Base-by-base conservation (phyloP, 1,140 invertebrate genomes). In the Megalonaias nervosa region DNA sequence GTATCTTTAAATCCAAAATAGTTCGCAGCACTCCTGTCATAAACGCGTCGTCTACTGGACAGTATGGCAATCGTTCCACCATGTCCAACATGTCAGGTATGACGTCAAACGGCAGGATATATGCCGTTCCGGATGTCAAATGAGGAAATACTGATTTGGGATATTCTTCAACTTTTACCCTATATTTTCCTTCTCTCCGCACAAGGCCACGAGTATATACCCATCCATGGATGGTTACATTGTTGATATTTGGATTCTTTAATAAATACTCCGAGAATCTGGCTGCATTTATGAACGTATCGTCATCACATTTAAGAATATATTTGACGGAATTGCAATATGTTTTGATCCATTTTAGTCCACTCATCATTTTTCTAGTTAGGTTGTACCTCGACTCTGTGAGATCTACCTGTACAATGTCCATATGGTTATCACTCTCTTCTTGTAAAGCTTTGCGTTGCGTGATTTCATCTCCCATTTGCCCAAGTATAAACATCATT, bases 251-350 rank as follows among this genome's bases (percentile, higher is more conserved):
- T 19, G 26, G 17, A n/a, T 21, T 6, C 15, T 19, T 16, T 1
- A 21, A 21, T 69, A 69, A 57, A 21, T 69, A n/a, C 13, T 69
- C 21, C 0, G 58, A 12, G 1, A 69, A 48, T 17, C 56, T 55
- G 23, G 26, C 67, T 17, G 58, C 38, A 55, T 69, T 26, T 57
- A 69, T 57, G 26, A 69, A 69, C 13, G 55, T 55, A 23, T 69
- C 67, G 12, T 69, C 67, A 58, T 69, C 67, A 56, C 48, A 56
- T 55, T 69, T 69, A 13, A 69, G n/a, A 14, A 69, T 48, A n/a
- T 69, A 69, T 21, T n/a, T 69, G 38, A 55, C 48, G 0, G 21
- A 13, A 21, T 69, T 69, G n/a, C 67, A 69, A 58, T 69, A 57
- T 9, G 5, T 4, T 15, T 58, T 58, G n/a, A 69, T 21, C 67